These are phyloP conservation scores for Mirza zaza DNA, from an alignment of 2,113 vertebrate species.

Conservation along the genomic window DNA sequence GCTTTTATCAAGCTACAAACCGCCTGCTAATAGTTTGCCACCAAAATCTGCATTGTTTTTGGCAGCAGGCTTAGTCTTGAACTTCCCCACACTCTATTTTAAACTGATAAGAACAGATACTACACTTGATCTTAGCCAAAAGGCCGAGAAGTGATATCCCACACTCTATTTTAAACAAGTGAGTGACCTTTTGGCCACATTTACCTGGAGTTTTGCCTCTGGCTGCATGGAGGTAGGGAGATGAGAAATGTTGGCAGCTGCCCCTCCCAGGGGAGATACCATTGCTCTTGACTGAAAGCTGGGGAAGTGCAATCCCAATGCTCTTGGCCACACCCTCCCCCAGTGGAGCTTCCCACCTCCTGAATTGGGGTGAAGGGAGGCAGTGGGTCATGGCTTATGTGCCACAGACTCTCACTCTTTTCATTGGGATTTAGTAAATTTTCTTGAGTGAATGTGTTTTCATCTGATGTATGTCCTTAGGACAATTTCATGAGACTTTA, in stretches of 20 bases:
- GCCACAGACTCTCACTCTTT: background rate
- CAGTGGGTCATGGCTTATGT: background rate
- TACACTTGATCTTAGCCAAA: no score
- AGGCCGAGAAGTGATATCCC: no score
- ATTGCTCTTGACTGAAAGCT: background rate
- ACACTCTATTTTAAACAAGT: background rate
- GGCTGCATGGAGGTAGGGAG: background rate
- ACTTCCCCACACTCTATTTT: background rate
- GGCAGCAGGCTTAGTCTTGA: background rate
- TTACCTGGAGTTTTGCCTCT: background rate
- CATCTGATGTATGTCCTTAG: background rate
- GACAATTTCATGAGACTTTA: background rate
- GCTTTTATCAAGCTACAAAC: background rate
- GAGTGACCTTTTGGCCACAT: background rate
- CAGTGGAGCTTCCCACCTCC: background rate
- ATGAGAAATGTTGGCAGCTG: background rate
- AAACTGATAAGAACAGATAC: no score
- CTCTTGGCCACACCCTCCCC: background rate
- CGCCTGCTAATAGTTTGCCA: background rate
- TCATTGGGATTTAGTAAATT: background rate
- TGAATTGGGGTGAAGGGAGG: background rate
- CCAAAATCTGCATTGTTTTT: background rate
- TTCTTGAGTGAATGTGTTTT: background rate
- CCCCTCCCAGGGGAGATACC: background rate
- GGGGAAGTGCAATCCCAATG: rapidly evolving